Base-by-base conservation (phyloP, 1,140 invertebrate genomes). In the Neotoxoptera formosana region DNA sequence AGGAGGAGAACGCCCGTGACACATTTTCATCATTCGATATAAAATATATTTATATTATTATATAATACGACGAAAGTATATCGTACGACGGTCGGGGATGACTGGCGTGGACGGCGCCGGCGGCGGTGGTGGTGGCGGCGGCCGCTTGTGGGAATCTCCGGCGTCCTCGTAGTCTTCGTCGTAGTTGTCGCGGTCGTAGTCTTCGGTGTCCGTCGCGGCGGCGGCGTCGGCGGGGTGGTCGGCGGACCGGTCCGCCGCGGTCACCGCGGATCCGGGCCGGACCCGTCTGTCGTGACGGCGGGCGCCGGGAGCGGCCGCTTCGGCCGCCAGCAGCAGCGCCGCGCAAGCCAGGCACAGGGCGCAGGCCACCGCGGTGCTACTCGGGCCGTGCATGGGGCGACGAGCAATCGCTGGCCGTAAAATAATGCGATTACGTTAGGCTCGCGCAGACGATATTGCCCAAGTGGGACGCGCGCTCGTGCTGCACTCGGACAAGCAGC, bases 111-210 rank as follows among this genome's bases (percentile, higher is more conserved):
- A 67, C 30, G 60, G 1, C 25, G n/a, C 23, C 83, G 83, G 3
- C 86, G 41, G 21, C n/a, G 86, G 14, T 21, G 86, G 21, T 30
- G 47, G 36, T 4, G 41, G 45, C 4, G 47, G n/a, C 14, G 53
- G 53, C 14, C 25, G 23, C 30, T 90, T 90, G 23, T 8, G 53
- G 7, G 45, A 45, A 30, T 45, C n/a, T 17, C 36, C 53, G 25
- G 87, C 94, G 94, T 95, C 95, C 3, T 95, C 94, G 93, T 95
- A 94, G 91, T 95, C 95, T 48, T 94, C 93, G 0, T 94, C 94
- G n/a, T 95, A 95, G 30, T 95, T 95, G 6, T 95, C 95, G 48
- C 95, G 94, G 67, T 94, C 93, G 47, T 94, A 94, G 21, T 94
- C 94, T 1, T 93, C 67, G 76, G 93, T 53, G 3, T 94, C 93